Evolutionary conservation across 2,888 invertebrate species (phyloP).

Genomic region (Polylopha cassiicola): DNA sequence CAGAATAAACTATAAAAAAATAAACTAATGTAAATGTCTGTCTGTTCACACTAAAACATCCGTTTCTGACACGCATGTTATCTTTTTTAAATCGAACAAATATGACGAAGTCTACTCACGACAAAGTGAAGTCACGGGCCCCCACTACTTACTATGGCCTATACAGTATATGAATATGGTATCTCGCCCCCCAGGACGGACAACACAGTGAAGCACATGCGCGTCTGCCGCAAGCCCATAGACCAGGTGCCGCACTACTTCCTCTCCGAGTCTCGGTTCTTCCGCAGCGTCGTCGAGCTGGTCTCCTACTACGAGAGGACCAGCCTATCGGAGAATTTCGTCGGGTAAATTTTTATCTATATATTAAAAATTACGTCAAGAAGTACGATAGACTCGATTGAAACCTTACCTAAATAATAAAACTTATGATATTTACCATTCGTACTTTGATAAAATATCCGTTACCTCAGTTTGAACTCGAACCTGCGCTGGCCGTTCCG

Average conservation of each 20-base stretch:
- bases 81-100: no score
- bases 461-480: slow-evolving; percentile 80
- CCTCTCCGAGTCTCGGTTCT: slow-evolving; percentile 92
- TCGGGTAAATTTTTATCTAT: slow-evolving; percentile 75
- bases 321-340: slow-evolving; percentile 95
- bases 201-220: slow-evolving; percentile 94
- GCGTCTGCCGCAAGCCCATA: slow-evolving; percentile 87
- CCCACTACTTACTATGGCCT: no score
- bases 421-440: no score
- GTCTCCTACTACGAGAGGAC: slow-evolving; percentile 95
- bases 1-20: no score
- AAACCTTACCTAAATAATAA: no score
- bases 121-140: no score
- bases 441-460: neutral
- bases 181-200: slow-evolving; percentile 80
- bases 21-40: neutral
- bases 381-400: no score
- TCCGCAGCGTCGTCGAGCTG: slow-evolving; percentile 93
- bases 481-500: slow-evolving; percentile 89
- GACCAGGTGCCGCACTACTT: slow-evolving; percentile 85
- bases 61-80: no score
- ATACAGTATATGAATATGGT: neutral
- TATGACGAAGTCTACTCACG: no score
- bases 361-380: no score
- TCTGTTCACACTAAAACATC: neutral